phyloP scores from a whole-genome alignment of 1,140 invertebrate genomes.

The Heliconius nattereri region DNA sequence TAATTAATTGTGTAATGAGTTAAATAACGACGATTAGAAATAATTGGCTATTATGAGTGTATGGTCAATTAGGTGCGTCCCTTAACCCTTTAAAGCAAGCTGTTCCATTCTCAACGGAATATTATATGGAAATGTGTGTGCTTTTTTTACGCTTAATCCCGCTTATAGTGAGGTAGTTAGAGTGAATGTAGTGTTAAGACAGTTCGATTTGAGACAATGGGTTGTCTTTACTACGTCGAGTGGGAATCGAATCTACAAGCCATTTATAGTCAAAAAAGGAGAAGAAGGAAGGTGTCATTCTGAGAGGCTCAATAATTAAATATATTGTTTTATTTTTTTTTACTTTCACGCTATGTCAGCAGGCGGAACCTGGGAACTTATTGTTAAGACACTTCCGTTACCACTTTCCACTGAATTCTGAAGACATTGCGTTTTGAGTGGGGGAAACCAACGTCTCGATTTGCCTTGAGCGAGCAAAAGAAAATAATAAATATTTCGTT shows the following conservation, averaged over 20 bases:
- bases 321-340: too few relatives aligned
- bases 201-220: too few relatives aligned
- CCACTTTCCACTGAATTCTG: background rate
- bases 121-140: background rate
- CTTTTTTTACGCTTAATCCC: background rate
- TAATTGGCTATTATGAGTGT: slow-evolving; percentile 65
- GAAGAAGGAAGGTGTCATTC: too few relatives aligned
- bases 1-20: slow-evolving; percentile 44
- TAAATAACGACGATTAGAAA: slow-evolving; percentile 43
- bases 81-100: slow-evolving; percentile 21
- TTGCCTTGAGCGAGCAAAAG: too few relatives aligned
- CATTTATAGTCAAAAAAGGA: too few relatives aligned
- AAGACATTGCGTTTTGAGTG: background rate
- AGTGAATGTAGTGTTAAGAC: too few relatives aligned
- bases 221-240: too few relatives aligned
- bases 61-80: slow-evolving; percentile 62
- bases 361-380: background rate
- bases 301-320: too few relatives aligned
- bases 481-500: too few relatives aligned
- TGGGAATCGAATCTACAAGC: too few relatives aligned
- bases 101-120: slow-evolving; percentile 22
- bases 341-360: too few relatives aligned
- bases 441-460: background rate
- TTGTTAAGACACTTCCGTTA: background rate
- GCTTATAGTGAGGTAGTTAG: too few relatives aligned